These are phyloP conservation scores for Mohoua ochrocephala DNA, from an alignment of 2,113 vertebrate genomes.

Conservation along the genomic window DNA sequence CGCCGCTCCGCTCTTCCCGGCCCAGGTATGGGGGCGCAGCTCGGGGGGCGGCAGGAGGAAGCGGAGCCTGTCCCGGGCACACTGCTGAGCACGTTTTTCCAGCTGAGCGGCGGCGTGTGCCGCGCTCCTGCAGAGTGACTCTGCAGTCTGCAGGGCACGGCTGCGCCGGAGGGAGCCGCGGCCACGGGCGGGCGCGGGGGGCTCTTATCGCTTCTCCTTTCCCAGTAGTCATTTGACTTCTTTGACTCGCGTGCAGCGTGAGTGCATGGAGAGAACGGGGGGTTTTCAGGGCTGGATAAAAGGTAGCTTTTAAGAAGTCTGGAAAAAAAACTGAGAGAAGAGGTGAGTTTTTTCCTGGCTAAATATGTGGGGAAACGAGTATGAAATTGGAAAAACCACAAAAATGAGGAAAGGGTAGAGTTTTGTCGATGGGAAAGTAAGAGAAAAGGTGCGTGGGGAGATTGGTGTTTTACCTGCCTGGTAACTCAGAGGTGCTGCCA, in stretches of 20 bases:
- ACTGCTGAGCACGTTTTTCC: background rate
- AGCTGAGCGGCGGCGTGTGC: background rate
- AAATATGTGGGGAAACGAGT: background rate
- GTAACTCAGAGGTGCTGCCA: background rate
- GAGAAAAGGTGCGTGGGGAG: background rate
- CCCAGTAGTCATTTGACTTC: background rate
- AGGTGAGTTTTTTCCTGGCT: background rate
- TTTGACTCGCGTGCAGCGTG: background rate
- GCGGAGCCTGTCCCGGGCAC: background rate
- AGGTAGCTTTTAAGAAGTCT: background rate
- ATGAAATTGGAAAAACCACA: conserved; percentile 15
- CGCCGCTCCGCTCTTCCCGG: fast-evolving
- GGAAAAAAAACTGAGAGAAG: background rate
- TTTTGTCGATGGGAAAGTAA: background rate
- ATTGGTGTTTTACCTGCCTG: background rate
- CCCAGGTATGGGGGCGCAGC: background rate
- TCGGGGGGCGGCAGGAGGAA: background rate
- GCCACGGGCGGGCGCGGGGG: background rate
- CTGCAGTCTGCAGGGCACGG: conserved; percentile 55
- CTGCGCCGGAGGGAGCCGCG: background rate
- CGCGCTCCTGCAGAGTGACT: conserved; percentile 47
- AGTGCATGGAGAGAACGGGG: fast-evolving
- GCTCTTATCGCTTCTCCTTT: background rate
- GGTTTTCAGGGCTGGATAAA: background rate
- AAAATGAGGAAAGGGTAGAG: background rate